Evolutionary conservation across 2,888 invertebrate species (phyloP).

Genomic region (Argyra leucocephala): DNA sequence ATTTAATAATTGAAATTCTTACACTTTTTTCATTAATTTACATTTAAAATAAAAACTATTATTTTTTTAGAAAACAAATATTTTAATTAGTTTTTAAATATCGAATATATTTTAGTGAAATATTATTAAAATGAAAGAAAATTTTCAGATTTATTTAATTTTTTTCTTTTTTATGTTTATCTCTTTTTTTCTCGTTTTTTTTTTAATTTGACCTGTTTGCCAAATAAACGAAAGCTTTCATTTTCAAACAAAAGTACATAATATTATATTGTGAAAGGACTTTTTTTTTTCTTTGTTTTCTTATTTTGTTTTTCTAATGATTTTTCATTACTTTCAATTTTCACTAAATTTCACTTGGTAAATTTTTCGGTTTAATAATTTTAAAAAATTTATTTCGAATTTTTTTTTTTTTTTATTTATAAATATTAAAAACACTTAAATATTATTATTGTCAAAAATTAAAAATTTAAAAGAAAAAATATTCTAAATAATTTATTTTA

Average conservation of each 20-base stretch:
- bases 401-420: neutral
- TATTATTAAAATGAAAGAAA: neutral
- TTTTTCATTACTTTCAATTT: neutral
- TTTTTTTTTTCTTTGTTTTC: neutral
- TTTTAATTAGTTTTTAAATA: no score
- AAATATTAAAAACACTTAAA: neutral
- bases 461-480: neutral
- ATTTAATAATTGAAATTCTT: no score
- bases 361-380: neutral
- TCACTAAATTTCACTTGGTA: neutral
- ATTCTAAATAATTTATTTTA: neutral
- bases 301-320: neutral
- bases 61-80: no score
- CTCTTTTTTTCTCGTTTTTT: neutral
- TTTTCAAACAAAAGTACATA: no score
- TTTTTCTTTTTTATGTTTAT: neutral
- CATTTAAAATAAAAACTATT: no score
- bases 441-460: neutral
- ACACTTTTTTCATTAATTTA: no score
- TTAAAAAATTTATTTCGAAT: neutral
- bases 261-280: neutral
- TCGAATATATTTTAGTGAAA: neutral
- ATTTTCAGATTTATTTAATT: no score
- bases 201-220: conserved; percentile 6
- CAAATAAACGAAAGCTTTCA: neutral